Evolutionary conservation across 2,888 invertebrate species (phyloP), one percentile per base, ranked within the genome.

Genomic region (Rhagophthalmus giganteus): DNA sequence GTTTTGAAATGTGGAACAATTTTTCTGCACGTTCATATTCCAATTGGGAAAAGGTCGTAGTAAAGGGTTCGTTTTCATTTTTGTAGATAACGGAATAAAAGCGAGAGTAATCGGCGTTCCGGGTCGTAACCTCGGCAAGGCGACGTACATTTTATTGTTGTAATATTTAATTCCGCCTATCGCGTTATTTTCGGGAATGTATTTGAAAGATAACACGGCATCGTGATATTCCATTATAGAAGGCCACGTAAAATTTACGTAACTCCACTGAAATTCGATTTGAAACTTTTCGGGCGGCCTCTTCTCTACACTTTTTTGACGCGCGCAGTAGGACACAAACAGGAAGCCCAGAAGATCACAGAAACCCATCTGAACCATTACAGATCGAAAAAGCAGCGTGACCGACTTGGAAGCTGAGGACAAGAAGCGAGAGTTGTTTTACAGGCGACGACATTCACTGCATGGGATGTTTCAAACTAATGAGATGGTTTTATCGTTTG

Each of bases 91-190:
- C 25, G 81, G 77, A 8, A 81, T 77, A 48, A 79, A 79, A 0
- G 80, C 84, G 20, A 88, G 71, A 1, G 88, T 86, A 25, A 83
- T 84, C 34, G 88, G 88, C 1, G 86, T 83, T 10, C 87, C 88
- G 42, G 76, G 75, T 63, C 81, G 76, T 78, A 83, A 81, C 62
- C 86, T 77, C 37, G 88, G 87, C 61, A 87, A 66, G 2, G 85
- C 81, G 60, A 88, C 68, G 70, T 81, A 88, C 69, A 88, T 77
- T 57, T 78, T 79, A 63, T 82, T 80, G 56, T 80, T 81, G 79
- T 84, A 85, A 48, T 81, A 79, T 71, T 85, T 86, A 58, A 86
- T 80, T 42, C 86, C 87, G 54, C 83, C 80, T 54, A 86, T 81
- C 55, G 83, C 75, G 63, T 83, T 84, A 75, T 87, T 86, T 70